Evolutionary conservation across 2,888 invertebrate species (phyloP), one percentile per base, ranked within the genome.

Genomic region (Euphydryas editha): DNA sequence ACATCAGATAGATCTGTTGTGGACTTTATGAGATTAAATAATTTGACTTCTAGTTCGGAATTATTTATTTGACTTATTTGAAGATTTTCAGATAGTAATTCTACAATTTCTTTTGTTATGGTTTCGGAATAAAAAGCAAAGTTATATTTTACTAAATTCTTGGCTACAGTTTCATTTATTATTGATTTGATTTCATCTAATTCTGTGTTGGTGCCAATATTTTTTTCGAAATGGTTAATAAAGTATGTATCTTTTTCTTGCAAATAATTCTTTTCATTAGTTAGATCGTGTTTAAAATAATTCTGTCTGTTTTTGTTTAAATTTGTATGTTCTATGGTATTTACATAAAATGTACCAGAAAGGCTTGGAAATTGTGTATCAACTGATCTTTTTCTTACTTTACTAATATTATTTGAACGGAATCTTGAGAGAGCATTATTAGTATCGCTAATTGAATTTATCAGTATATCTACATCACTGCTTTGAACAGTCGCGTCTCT

Each of bases 11-110:
- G 30, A n/a, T 54, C 61, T 24, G 59, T 67, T 24, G 57, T 62
- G 20, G 55, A 24, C 47, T 59, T 67, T 42, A 71, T 51, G 13
- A 58, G 20, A n/a, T 56, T 46, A 65, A 46, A 57, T 30, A 71
- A 36, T 51, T 64, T 60, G 8, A 18, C 37, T 57, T 67, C 42
- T 37, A 69, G 11, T 17, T 67, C 36, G n/a, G 55, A 6, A 49
- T 61, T 17, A 39, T 47, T 20, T 11, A 37, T 39, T 20, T 61
- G 21, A 18, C 51, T 56, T 11, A 47, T 24, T 36, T 59, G 30
- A 8, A 57, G 11, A 21, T 70, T 56, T 10, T 51, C 17, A 39
- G 65, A 56, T 20, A 70, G 42, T 47, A 65, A 55, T 18, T 62
- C 55, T 17, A 37, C 59, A 36, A 70, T 65, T 20, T 67, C 59